Conservation (phyloP, 2,888 invertebrate genomes). For the Calliopum simillimum region DNA sequence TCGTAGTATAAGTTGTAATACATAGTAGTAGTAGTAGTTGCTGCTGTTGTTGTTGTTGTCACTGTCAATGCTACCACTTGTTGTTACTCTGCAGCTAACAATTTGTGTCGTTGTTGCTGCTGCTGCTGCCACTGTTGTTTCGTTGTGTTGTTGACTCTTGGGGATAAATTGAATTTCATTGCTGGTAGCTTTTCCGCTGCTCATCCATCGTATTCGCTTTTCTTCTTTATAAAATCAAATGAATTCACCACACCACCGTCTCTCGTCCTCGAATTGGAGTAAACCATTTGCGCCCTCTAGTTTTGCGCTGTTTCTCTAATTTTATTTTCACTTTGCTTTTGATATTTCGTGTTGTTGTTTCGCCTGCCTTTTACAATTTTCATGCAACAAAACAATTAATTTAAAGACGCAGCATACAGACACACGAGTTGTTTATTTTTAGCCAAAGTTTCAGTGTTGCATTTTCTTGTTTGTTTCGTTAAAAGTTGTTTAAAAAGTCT, state of each 20-base stretch:
- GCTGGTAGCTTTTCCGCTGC: constrained; percentile 27
- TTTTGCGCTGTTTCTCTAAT: neutral
- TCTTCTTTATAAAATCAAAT: neutral
- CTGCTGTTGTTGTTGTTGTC: constrained; percentile 13
- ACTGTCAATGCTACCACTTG: constrained; percentile 15
- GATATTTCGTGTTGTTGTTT: too few species aligned
- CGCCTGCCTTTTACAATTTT: constrained; percentile 15
- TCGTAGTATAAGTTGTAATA: too few species aligned
- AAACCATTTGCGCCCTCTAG: neutral
- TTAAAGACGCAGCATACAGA: too few species aligned
- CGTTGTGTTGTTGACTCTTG: constrained; percentile 31
- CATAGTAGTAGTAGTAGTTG: neutral
- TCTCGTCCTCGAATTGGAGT: neutral
- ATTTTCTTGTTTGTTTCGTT: too few species aligned
- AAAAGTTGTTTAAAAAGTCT: neutral
- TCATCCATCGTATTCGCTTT: constrained; percentile 10
- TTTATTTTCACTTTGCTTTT: constrained; percentile 16
- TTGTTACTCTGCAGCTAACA: constrained; percentile 19
- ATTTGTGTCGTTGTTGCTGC: constrained; percentile 17
- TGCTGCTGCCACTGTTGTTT: neutral
- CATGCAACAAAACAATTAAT: constrained; percentile 21
- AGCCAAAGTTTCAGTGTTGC: too few species aligned
- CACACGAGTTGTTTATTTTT: too few species aligned
- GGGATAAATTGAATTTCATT: constrained; percentile 35
- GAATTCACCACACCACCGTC: neutral